phyloP scores from a whole-genome alignment of 2,113 vertebrate genomes.

The Entelurus aequoreus region DNA sequence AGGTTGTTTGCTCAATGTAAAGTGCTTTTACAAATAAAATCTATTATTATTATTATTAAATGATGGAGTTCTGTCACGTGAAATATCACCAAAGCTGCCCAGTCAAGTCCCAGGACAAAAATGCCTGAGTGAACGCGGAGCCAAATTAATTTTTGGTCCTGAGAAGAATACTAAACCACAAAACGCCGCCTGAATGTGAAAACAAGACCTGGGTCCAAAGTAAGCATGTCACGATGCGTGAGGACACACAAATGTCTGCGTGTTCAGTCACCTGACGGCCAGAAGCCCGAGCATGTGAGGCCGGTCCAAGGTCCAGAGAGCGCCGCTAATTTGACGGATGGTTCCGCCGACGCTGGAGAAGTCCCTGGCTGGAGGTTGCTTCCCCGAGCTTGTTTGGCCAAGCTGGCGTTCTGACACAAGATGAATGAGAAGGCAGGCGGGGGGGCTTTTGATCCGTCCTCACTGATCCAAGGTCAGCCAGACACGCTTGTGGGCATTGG shows the following conservation, averaged over 20 bases:
- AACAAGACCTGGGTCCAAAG: too few species aligned
- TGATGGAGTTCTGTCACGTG: too few species aligned
- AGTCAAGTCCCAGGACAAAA: too few species aligned
- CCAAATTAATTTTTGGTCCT: too few species aligned
- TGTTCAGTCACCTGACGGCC: slow-evolving; percentile 30
- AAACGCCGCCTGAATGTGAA: too few species aligned
- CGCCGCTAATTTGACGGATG: slow-evolving; percentile 68
- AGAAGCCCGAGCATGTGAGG: slow-evolving; percentile 33
- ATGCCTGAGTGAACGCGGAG: too few species aligned
- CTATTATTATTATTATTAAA: too few species aligned
- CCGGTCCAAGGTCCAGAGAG: slow-evolving; percentile 58
- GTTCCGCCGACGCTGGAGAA: slow-evolving; percentile 49
- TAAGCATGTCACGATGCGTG: too few species aligned
- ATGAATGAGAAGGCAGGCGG: slow-evolving; percentile 48
- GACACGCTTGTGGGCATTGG: slow-evolving; percentile 43
- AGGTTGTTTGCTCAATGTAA: too few species aligned
- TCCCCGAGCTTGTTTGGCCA: slow-evolving; percentile 67
- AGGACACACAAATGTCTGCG: background rate
- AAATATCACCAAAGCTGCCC: too few species aligned
- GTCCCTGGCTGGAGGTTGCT: slow-evolving; percentile 57
- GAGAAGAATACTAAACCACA: too few species aligned
- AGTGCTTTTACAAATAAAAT: too few species aligned
- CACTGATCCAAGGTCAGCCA: slow-evolving; percentile 49
- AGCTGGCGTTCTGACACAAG: slow-evolving; percentile 55
- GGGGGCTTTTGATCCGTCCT: slow-evolving; percentile 48